phyloP scores from a whole-genome alignment of 2,888 invertebrate species.

The Patella caerulea region DNA sequence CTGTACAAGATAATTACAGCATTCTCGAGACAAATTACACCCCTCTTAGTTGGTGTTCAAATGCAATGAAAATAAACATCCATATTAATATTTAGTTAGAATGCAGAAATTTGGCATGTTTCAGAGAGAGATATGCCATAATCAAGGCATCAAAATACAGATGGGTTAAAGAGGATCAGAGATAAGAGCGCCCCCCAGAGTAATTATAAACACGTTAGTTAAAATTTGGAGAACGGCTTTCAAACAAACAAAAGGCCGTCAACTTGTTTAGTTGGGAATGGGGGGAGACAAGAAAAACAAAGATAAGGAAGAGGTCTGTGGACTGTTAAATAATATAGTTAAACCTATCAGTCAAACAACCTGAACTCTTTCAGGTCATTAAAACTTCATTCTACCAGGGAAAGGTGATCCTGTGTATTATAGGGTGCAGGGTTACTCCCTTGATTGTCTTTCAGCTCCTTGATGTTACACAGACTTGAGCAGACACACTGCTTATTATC shows the following conservation, averaged over 20 bases:
- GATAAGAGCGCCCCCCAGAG: neutral
- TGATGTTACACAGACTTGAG: neutral
- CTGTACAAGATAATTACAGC: neutral
- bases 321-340: too few relatives aligned
- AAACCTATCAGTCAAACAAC: too few relatives aligned
- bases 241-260: conserved; percentile 5
- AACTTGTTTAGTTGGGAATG: too few relatives aligned
- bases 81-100: conserved; percentile 7
- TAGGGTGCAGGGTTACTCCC: too few relatives aligned
- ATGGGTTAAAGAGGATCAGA: neutral
- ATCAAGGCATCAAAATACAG: too few relatives aligned
- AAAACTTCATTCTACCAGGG: too few relatives aligned
- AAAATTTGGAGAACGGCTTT: neutral
- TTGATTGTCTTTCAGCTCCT: neutral
- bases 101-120: conserved; percentile 2
- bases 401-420: too few relatives aligned
- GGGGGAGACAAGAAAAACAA: too few relatives aligned
- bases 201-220: neutral
- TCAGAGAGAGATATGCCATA: too few relatives aligned
- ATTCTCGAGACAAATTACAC: neutral
- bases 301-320: too few relatives aligned
- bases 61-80: conserved; percentile 5
- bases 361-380: too few relatives aligned
- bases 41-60: neutral
- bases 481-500: conserved; percentile 4